A percentile compares a stretch with the other conserved stretches of the same genome.
phyloP scores from a whole-genome alignment of 1,140 invertebrate species.

The Chrysopa pallens region DNA sequence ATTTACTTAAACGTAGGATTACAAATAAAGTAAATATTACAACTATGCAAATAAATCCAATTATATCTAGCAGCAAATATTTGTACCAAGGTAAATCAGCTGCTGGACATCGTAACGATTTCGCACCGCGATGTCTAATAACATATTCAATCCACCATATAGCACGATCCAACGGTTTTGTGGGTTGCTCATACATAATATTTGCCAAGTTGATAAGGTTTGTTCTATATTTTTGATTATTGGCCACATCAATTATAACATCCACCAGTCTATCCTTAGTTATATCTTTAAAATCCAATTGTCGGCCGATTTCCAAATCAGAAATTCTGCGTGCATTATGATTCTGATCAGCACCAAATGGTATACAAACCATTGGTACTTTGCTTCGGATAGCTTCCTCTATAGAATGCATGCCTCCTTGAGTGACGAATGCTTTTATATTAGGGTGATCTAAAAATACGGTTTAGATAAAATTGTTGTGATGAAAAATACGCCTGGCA shows the following conservation, averaged over 20 bases:
- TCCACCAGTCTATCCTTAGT: conserved; percentile 13
- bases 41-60: no score
- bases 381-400: conserved; percentile 34
- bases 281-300: conserved; percentile 12
- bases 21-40: no score
- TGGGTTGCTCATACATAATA: no score
- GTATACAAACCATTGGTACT: conserved; percentile 31
- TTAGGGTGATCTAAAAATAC: conserved; percentile 31
- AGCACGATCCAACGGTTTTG: no score
- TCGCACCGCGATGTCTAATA: no score
- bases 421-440: conserved; percentile 35
- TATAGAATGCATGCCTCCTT: conserved; percentile 38
- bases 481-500: conserved; percentile 1
- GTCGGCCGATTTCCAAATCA: conserved; percentile 14
- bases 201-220: no score
- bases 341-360: conserved; percentile 19
- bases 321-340: conserved; percentile 11
- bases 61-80: no score
- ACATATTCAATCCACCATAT: no score
- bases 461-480: conserved; percentile 19
- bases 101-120: no score
- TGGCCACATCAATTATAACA: conserved; percentile 10
- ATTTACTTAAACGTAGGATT: no score
- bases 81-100: no score
- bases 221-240: conserved; percentile 5